Evolutionary conservation across 2,797 vertebrate species (phyloP), one percentile per base, ranked within the genome.

Genomic region (Chloroceryle amazona): DNA sequence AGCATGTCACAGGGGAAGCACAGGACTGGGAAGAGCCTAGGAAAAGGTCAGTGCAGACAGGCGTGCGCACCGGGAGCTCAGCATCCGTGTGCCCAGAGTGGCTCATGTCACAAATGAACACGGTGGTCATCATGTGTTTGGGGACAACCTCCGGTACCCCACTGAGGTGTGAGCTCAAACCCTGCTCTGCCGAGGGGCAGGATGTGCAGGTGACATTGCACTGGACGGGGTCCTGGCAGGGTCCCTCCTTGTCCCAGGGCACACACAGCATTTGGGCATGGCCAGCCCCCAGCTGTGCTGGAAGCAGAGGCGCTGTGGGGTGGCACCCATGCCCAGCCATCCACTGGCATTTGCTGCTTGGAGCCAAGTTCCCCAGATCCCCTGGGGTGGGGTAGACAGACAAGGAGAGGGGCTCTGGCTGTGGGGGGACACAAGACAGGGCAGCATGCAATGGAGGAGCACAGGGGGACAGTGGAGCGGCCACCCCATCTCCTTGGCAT

Each of bases 1-100:
- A 44, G 57, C 12, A 0, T 91, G 87, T 75, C 95, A 86, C 72
- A 17, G 80, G 93, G 96, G 94, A 93, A 55, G 71, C 52, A 26
- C 75, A 55, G 44, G 61, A 39, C 87, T 85, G 52, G 75, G 75
- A 94, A 95, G 93, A 90, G 78, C 66, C 51, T 9, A 22, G 76
- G 57, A 88, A 95, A 96, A 97, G 95, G 94, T 96, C 96, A 93
- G 35, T 6, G 72, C 80, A 61, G 75, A 28, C 35, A 44, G 52
- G 44, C 14, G 0, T 20, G 8, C 28, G 71, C 71, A 26, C 60
- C 20, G 47, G 75, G 74, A 76, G 79, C 71, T 47, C 63, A 33
- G n/a, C 46, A 41, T 11, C n/a, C 0, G 0, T n/a, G 26, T 37
- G 19, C n/a, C 83, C 10, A 8, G n/a, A 31, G 5, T 65, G 66